Evolutionary conservation across 37 sponge, comb jelly and placozoan species (phyloP), one percentile per base, ranked within the genome.

Genomic region (Ianthella basta): DNA sequence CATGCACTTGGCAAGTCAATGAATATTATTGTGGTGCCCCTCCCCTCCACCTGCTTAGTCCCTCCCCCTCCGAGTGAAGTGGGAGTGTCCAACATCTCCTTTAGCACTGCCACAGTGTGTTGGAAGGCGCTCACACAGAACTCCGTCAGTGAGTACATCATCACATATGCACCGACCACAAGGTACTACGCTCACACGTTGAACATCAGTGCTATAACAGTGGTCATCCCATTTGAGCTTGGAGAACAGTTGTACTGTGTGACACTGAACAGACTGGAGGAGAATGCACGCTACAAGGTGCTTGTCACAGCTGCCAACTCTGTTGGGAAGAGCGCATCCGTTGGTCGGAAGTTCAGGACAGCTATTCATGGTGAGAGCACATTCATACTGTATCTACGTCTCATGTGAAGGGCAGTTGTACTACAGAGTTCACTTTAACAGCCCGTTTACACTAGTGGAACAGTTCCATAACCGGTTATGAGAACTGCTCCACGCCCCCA

Each of bases 1-100:
- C n/a, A n/a, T n/a, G n/a, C n/a, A n/a, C n/a, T n/a, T n/a, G n/a
- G 75, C 33, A 36, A n/a, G 10, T 36, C 23, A 35, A 36, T 73
- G 75, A 35, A 36, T 73, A 44, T 8, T 44, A 44, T 44, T 44
- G 8, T 44, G 50, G 8, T 44, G 50, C 50, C 8, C 50, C 50
- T 44, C 50, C 53, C 44, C 1, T 36, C n/a, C 10, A 23, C 10
- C 54, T 36, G 10, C 15, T 6, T 44, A 75, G 78, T 15, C n/a
- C 78, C 78, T 25, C 54, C 78, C 16, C 78, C 78, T 41, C 78
- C 78, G 21, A 10, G 37, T 75, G 78, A 24, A 75, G 44, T 75
- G 53, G 20, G 25, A 38, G n/a, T 75, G 41, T 36, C 54, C 20
- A 36, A 75, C 2, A 10, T 75, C 53, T 24, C 23, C 2, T 36